Evolutionary conservation across 92 coral and sea anemone genomes (phyloP).

Genomic region (Paragorgia papillata): DNA sequence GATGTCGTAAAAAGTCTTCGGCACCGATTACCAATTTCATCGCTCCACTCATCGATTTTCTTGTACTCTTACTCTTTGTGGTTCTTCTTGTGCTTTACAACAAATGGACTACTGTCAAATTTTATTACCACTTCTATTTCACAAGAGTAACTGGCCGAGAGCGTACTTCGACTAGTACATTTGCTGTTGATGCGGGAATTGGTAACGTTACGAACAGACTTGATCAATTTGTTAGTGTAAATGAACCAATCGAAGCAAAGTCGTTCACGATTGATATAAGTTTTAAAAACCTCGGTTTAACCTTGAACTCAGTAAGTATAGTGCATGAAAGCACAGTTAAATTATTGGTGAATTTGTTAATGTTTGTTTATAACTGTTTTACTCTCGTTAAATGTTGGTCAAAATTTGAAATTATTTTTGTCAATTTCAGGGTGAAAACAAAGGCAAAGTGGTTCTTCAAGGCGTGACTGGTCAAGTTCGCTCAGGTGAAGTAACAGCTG

Average conservation of each 20-base stretch:
- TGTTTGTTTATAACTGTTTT: too few relatives aligned
- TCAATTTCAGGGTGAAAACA: conserved; percentile 28
- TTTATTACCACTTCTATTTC: conserved; percentile 7
- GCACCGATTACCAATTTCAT: too few relatives aligned
- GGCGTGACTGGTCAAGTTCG: conserved; percentile 75
- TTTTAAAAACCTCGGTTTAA: conserved; percentile 49
- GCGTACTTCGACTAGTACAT: neutral
- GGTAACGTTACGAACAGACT: neutral
- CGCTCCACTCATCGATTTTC: conserved; percentile 36
- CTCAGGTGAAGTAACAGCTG: conserved; percentile 86
- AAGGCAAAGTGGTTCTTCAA: conserved; percentile 64
- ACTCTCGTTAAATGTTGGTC: too few relatives aligned
- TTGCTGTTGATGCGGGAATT: neutral
- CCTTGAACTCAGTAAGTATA: conserved; percentile 42
- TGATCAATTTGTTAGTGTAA: neutral
- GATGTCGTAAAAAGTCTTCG: conserved; percentile 61
- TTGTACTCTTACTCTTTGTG: conserved; percentile 41
- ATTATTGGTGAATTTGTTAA: too few relatives aligned
- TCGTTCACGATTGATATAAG: conserved; percentile 53
- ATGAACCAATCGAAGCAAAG: conserved; percentile 20
- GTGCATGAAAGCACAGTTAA: too few relatives aligned
- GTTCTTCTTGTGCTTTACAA: conserved; percentile 7
- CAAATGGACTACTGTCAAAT: conserved; percentile 17
- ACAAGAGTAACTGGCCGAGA: conserved; percentile 17
- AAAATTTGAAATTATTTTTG: too few relatives aligned